Base-by-base conservation (phyloP, 2,113 vertebrate genomes). In the Hydrochoerus hydrochaeris region DNA sequence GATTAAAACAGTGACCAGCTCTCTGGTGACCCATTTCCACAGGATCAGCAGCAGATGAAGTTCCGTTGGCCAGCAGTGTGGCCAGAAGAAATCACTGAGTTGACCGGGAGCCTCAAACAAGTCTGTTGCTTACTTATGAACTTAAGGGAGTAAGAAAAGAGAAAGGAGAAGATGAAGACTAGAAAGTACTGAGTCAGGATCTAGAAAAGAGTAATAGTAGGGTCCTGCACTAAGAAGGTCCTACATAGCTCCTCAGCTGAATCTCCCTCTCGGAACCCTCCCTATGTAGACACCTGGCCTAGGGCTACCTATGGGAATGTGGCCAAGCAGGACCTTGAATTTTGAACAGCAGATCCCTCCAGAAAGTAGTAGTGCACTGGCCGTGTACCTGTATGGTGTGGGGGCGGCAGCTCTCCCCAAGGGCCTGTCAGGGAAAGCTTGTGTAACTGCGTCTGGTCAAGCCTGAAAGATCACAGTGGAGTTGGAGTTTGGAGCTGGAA, bases 261-360 rank as follows among this genome's bases (percentile, higher is more conserved):
- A 24, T 57, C 5, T 5, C 4, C 6, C 2, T 32, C 9, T 5
- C 24, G 92, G 28, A 41, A 60, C 8, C 8, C 52, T 85, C n/a
- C 16, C 11, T 1, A 28, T 22, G 28, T 41, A 77, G 12, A 26
- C 0, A 1, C 11, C 17, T 16, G 12, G 10, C 19, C 11, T 11
- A 63, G 17, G 46, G 44, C 24, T 8, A 12, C 7, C 44, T 5
- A 5, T 38, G 44, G 38, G 3, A 10, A 7, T 26, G 30, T 13
- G 17, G 16, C 20, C 1, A 16, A 7, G 8, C 19, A 46, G 24
- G 38, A 28, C 35, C 35, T 24, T 67, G 20, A 54, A 10, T 22
- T 30, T 49, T 73, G 41, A 19, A n/a, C 22, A 54, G 9, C 16
- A 60, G 44, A 1, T 94, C 54, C 12, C 7, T 84, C 28, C 44